Evolutionary conservation across 2,113 vertebrate species (phyloP).

Genomic region (Hyperoodon ampullatus): DNA sequence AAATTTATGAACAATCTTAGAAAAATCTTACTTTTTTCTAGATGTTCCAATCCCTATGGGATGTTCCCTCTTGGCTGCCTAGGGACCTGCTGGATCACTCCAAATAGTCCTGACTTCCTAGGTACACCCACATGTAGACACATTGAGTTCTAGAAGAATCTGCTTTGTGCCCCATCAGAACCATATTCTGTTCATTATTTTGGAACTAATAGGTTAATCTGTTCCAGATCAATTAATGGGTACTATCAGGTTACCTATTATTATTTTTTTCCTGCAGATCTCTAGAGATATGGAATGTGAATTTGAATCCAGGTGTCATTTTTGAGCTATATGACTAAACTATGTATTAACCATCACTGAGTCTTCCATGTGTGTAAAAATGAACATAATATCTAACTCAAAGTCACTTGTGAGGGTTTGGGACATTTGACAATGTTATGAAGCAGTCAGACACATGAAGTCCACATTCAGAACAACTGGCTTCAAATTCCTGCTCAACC

Average conservation of each 20-base stretch:
- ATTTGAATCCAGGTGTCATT: background rate
- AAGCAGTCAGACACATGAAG: background rate
- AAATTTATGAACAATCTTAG: background rate
- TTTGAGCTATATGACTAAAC: background rate
- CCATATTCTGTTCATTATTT: background rate
- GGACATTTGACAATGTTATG: background rate
- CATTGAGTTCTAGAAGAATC: background rate
- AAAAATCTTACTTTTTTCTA: background rate
- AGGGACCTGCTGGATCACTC: background rate
- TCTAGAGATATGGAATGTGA: background rate
- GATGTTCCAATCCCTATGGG: background rate
- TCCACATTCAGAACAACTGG: background rate
- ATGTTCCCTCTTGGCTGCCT: background rate
- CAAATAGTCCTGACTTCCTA: background rate
- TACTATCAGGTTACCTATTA: too few species aligned
- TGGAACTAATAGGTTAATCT: background rate
- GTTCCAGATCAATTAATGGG: background rate
- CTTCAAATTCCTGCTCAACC: background rate
- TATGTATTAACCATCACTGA: background rate
- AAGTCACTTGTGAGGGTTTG: background rate
- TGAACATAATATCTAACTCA: background rate
- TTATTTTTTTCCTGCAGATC: background rate
- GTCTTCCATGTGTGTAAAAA: background rate
- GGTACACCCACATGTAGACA: background rate
- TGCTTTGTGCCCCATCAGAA: background rate